A percentile compares a stretch with the other conserved stretches of the same genome.
Conservation (phyloP, 1,140 invertebrate species). For the Temnothorax nylanderi region DNA sequence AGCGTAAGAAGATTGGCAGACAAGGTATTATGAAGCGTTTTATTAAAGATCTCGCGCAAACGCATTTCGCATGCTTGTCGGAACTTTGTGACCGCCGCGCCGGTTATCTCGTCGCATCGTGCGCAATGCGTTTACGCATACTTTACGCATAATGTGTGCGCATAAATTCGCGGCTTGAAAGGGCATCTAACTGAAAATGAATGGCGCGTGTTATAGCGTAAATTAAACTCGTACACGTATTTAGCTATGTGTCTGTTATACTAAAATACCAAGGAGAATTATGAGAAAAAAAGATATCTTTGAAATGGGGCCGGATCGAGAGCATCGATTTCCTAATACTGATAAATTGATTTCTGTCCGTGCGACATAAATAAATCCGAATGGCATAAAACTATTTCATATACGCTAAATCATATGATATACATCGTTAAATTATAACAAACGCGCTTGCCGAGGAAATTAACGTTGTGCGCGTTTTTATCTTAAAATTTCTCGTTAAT, state of each 20-base stretch:
- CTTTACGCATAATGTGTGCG: conserved; percentile 51
- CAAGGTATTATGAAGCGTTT: conserved; percentile 32
- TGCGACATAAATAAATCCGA: conserved; percentile 1
- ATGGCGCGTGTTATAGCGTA: conserved; percentile 39
- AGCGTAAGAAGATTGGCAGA: conserved; percentile 31
- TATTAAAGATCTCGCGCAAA: conserved; percentile 51
- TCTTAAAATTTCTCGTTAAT: conserved; percentile 33
- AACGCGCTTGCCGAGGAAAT: conserved; percentile 17
- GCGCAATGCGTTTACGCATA: conserved; percentile 49
- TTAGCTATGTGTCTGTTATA: not conserved
- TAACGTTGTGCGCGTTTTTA: conserved; percentile 44
- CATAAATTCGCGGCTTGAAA: conserved; percentile 49
- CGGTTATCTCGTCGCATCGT: conserved; percentile 39
- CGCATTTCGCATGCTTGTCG: conserved; percentile 34
- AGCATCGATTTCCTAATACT: not conserved
- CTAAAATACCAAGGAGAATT: not conserved
- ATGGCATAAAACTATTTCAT: conserved; percentile 14
- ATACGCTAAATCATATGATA: not conserved
- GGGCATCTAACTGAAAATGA: conserved; percentile 48
- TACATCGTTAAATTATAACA: conserved; percentile 12
- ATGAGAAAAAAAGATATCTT: not conserved
- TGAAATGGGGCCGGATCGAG: not conserved
- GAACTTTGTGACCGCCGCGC: conserved; percentile 58
- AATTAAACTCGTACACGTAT: conserved; percentile 27
- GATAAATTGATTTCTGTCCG: conserved; percentile 39